phyloP scores from a whole-genome alignment of 1,140 invertebrate genomes.

The Drosophila sechellia region DNA sequence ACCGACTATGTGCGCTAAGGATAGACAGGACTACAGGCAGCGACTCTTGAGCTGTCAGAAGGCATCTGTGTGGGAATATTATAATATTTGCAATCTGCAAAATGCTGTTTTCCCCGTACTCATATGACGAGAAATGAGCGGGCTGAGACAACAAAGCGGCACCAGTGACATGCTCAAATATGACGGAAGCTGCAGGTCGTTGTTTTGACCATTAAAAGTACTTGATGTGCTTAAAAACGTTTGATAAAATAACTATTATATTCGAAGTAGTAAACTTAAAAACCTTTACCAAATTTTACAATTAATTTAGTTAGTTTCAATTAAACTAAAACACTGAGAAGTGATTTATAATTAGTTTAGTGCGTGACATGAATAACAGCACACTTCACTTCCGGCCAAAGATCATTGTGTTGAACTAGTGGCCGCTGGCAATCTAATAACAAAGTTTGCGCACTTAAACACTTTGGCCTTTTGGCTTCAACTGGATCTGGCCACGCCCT shows the following conservation, averaged over 20 bases:
- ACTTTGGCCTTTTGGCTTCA: constrained; percentile 25
- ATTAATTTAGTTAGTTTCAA: neutral
- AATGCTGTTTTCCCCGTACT: constrained; percentile 4
- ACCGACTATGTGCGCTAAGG: constrained; percentile 2
- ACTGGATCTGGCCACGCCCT: constrained; percentile 28
- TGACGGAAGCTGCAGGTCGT: neutral
- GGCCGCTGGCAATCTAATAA: constrained; percentile 14
- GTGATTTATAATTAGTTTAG: constrained; percentile 15
- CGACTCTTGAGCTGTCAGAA: constrained; percentile 40
- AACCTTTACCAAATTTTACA: too few species aligned
- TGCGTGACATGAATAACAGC: constrained; percentile 10
- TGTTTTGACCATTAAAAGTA: neutral
- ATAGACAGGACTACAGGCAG: constrained; percentile 30
- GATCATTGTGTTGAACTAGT: constrained; percentile 26
- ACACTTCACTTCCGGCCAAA: constrained; percentile 31
- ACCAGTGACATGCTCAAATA: neutral
- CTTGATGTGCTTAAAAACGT: neutral
- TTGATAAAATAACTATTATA: too few species aligned
- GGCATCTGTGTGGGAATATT: constrained; percentile 42
- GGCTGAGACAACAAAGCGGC: constrained; percentile 5
- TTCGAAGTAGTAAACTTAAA: too few species aligned
- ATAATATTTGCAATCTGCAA: constrained; percentile 37
- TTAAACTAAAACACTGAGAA: neutral
- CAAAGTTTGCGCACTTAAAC: constrained; percentile 30
- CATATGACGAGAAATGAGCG: constrained; percentile 6